Evolutionary conservation across 2,888 invertebrate species (phyloP).

Genomic region (Eubasilissa splendida): DNA sequence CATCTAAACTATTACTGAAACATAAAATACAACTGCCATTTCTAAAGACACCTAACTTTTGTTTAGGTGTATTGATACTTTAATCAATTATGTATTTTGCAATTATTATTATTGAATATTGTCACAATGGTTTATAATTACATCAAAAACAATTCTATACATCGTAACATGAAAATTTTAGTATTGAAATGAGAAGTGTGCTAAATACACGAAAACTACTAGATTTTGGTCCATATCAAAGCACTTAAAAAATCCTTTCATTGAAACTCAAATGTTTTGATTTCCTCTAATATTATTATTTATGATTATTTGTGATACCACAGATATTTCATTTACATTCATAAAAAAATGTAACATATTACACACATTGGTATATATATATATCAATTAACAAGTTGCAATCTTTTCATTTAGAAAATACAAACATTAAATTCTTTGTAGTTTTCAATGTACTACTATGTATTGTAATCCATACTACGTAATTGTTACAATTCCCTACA

Average conservation of each 20-base stretch:
- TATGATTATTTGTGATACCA: too few relatives aligned
- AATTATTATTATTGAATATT: slow-evolving; percentile 23
- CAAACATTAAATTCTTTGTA: too few relatives aligned
- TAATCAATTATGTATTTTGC: slow-evolving; percentile 15
- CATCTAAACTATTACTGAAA: slow-evolving; percentile 20
- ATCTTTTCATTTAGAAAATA: too few relatives aligned
- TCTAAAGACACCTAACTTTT: slow-evolving; percentile 15
- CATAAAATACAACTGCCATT: background rate
- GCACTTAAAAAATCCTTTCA: slow-evolving; percentile 23
- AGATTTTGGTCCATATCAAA: slow-evolving; percentile 33
- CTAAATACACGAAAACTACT: slow-evolving; percentile 29
- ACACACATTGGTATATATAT: too few relatives aligned
- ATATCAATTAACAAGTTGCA: too few relatives aligned
- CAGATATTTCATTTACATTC: too few relatives aligned
- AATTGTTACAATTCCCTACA: too few relatives aligned
- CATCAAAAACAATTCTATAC: slow-evolving; percentile 15
- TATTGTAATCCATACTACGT: too few relatives aligned
- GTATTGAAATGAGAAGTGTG: slow-evolving; percentile 22
- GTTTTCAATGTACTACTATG: too few relatives aligned
- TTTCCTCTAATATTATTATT: background rate
- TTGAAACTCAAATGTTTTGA: slow-evolving; percentile 15
- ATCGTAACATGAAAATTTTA: slow-evolving; percentile 13
- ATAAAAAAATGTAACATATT: too few relatives aligned
- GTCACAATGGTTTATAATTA: slow-evolving; percentile 33
- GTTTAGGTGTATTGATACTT: slow-evolving; percentile 18